A percentile compares a stretch with the other conserved stretches of the same genome.
Conservation (phyloP, 2,888 invertebrate genomes). For the Linnaemya vulpina region DNA sequence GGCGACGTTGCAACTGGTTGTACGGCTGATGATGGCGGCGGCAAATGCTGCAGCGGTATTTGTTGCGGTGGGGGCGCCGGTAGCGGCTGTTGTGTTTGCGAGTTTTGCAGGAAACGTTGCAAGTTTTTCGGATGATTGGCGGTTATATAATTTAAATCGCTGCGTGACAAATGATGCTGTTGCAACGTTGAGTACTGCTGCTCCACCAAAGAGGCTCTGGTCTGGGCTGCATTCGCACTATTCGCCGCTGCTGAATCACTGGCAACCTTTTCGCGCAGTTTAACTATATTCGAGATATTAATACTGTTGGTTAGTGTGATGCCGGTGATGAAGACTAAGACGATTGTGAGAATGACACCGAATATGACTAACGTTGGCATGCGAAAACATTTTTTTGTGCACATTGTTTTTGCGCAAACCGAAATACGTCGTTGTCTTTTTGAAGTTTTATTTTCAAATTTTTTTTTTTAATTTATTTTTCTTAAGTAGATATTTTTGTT, state of each 20-base stretch:
- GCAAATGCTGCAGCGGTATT: slow-evolving; percentile 17
- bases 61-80: slow-evolving; percentile 14
- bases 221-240: slow-evolving; percentile 80
- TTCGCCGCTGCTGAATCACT: slow-evolving; percentile 82
- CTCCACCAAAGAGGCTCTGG: slow-evolving; percentile 80
- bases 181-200: slow-evolving; percentile 80
- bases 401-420: slow-evolving; percentile 78
- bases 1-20: slow-evolving; percentile 30
- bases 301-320: slow-evolving; percentile 84
- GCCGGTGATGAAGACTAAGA: slow-evolving; percentile 84
- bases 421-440: slow-evolving; percentile 20
- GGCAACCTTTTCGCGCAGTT: slow-evolving; percentile 82
- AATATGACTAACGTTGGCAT: slow-evolving; percentile 82
- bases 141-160: slow-evolving; percentile 80
- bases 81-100: slow-evolving; percentile 26
- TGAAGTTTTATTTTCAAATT: background rate
- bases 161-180: slow-evolving; percentile 80
- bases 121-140: slow-evolving; percentile 81
- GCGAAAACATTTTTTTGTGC: slow-evolving; percentile 82
- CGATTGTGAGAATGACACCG: slow-evolving; percentile 83
- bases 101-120: slow-evolving; percentile 74
- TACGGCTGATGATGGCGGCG: slow-evolving; percentile 22
- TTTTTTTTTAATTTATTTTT: background rate
- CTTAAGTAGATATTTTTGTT: background rate
- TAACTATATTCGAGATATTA: slow-evolving; percentile 82